Percentiles rank a stretch among this genome's conserved stretches.
phyloP scores from a whole-genome alignment of 2,113 vertebrate species.

The Rhynchomys soricoides region DNA sequence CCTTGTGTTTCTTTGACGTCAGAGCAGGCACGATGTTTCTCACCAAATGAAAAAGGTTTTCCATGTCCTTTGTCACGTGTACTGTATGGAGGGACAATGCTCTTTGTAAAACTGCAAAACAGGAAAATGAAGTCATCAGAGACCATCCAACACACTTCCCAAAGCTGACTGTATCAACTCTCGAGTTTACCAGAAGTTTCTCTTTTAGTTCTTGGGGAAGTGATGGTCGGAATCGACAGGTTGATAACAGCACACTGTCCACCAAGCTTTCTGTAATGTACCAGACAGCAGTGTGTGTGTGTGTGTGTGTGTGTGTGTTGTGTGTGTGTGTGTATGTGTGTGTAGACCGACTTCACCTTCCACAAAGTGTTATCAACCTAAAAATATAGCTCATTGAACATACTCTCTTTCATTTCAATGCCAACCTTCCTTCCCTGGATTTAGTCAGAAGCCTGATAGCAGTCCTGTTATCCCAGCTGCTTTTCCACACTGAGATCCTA shows the following conservation, averaged over 20 bases:
- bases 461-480: neutral
- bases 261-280: neutral
- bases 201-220: neutral
- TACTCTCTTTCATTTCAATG: neutral
- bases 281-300: neutral
- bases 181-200: neutral
- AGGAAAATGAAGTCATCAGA: conserved; percentile 56
- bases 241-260: neutral
- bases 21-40: conserved; percentile 92
- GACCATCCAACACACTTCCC: neutral
- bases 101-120: conserved; percentile 91
- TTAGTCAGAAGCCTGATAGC: neutral
- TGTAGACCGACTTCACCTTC: too few species aligned
- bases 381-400: neutral
- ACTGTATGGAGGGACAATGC: conserved; percentile 87
- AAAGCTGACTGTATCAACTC: neutral
- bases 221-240: neutral
- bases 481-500: neutral
- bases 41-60: conserved; percentile 89
- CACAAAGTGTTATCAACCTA: neutral
- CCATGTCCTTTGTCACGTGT: conserved; percentile 89
- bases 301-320: too few species aligned
- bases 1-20: conserved; percentile 94
- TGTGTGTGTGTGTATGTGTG: too few species aligned
- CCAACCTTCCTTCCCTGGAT: neutral